A percentile compares a stretch with the other conserved stretches of the same genome.
These are phyloP conservation scores for Picus viridis DNA, from an alignment of 2,797 vertebrate species.

Conservation along the genomic window DNA sequence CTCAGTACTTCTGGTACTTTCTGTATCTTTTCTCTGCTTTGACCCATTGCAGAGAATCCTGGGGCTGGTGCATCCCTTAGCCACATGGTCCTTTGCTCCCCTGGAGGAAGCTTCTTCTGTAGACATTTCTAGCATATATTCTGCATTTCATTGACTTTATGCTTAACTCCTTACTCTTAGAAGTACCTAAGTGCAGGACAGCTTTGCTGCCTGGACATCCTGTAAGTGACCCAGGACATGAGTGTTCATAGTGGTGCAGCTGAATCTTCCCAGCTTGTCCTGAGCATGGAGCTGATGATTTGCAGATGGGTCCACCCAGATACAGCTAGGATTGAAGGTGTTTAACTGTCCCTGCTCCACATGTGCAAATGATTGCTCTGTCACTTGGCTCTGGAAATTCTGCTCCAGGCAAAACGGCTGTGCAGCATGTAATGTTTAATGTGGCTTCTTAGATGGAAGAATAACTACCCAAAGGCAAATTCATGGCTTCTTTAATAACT, in stretches of 20 bases:
- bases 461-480: background rate
- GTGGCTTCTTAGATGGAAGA: background rate
- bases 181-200: background rate
- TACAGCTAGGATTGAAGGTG: background rate
- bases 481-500: background rate
- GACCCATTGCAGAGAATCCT: background rate
- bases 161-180: background rate
- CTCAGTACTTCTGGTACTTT: accelerated
- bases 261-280: background rate
- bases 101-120: background rate
- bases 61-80: background rate
- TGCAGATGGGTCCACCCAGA: too few species aligned
- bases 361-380: too few species aligned
- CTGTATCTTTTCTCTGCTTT: background rate
- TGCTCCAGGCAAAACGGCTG: background rate
- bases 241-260: background rate
- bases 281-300: background rate
- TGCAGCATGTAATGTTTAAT: background rate
- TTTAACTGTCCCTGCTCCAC: background rate
- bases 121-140: background rate
- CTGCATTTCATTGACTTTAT: background rate
- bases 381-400: background rate
- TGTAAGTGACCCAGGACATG: background rate
- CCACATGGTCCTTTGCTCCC: background rate
- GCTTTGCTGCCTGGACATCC: background rate